Evolutionary conservation across 2,797 vertebrate species (phyloP).

Genomic region (Xiphorhynchus erythropygius): DNA sequence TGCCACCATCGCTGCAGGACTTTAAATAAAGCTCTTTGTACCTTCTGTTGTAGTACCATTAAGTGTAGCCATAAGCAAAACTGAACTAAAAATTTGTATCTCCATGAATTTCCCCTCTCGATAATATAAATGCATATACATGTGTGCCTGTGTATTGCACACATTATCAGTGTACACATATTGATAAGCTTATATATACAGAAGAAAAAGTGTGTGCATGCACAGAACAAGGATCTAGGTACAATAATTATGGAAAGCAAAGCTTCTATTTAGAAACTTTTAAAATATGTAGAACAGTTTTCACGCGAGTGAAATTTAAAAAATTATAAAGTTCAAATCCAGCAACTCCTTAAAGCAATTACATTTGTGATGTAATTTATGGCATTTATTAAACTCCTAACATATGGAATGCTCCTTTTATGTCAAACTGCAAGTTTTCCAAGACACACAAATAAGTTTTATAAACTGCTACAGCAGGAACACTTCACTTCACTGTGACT

Average conservation of each 20-base stretch:
- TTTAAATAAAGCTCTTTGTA: neutral
- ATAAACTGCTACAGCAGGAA: conserved; percentile 40
- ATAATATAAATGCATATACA: neutral
- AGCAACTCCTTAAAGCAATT: conserved; percentile 22
- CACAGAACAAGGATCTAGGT: neutral
- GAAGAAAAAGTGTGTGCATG: neutral
- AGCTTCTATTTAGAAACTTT: neutral
- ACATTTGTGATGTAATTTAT: conserved; percentile 21
- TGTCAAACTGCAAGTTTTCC: conserved; percentile 50
- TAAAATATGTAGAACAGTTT: neutral
- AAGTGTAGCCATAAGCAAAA: neutral
- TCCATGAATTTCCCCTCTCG: neutral
- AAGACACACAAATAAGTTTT: neutral
- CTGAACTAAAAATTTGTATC: neutral
- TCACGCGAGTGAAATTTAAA: neutral
- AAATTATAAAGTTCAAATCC: conserved; percentile 31
- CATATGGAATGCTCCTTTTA: conserved; percentile 58
- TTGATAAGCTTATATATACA: neutral
- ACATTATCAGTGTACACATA: neutral
- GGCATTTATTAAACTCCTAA: conserved; percentile 37
- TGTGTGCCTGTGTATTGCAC: rapidly evolving
- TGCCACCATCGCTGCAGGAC: neutral
- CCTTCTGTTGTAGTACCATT: neutral
- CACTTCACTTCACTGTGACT: conserved; percentile 39
- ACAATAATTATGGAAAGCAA: neutral